Conservation (phyloP, 2,113 vertebrate species). For the Rhabdomys dilectus region DNA sequence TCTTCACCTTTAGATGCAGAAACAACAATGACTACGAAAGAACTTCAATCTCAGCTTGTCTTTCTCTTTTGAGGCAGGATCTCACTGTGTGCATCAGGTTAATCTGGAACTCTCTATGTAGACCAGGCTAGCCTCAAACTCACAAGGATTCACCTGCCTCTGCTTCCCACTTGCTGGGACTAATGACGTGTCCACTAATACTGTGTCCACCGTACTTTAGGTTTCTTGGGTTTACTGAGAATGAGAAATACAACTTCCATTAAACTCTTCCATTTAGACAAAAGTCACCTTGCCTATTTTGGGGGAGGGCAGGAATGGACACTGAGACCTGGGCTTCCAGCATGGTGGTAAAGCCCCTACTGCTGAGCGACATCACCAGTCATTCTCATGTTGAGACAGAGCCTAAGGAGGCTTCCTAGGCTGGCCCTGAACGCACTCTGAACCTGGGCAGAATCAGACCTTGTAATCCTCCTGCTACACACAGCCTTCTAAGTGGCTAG, state of each 20-base stretch:
- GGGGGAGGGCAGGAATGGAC: too few species aligned
- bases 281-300: neutral
- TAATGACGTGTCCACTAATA: neutral
- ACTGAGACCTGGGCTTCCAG: too few species aligned
- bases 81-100: neutral
- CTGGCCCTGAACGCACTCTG: neutral
- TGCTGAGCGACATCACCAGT: neutral
- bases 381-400: neutral
- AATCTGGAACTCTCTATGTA: neutral
- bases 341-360: neutral
- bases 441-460: neutral
- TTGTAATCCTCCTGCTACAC: neutral
- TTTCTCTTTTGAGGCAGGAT: neutral
- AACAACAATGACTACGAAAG: neutral
- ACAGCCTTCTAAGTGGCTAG: neutral
- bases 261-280: neutral
- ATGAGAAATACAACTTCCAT: neutral
- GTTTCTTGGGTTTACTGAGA: slow-evolving; percentile 26
- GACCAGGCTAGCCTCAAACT: neutral
- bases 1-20: neutral
- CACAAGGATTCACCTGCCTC: neutral
- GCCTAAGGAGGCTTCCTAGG: neutral
- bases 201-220: neutral
- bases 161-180: neutral
- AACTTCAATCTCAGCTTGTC: neutral